A percentile compares a stretch with the other conserved stretches of the same genome.
These are phyloP conservation scores for Lates calcarifer DNA, from an alignment of 2,113 vertebrate genomes.

Conservation along the genomic window DNA sequence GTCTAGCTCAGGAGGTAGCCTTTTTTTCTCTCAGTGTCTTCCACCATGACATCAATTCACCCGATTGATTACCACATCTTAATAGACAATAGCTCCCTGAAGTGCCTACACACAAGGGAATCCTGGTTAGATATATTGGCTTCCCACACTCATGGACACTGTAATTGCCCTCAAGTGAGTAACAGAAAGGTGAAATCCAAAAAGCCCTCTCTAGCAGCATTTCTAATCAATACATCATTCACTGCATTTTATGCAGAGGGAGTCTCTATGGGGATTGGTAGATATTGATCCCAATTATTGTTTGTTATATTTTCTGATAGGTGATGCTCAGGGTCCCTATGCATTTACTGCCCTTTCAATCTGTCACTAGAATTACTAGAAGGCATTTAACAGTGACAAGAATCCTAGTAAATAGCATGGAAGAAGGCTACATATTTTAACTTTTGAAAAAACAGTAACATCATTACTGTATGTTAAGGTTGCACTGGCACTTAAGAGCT, in stretches of 20 bases:
- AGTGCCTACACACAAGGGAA: constrained; percentile 58
- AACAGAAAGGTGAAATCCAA: constrained; percentile 28
- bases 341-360: background rate
- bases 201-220: constrained; percentile 32
- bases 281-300: constrained; percentile 56
- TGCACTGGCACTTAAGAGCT: background rate
- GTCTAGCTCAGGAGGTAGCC: constrained; percentile 15
- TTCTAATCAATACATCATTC: constrained; percentile 60
- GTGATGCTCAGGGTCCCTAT: constrained; percentile 1
- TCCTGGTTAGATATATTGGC: constrained; percentile 65
- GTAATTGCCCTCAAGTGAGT: constrained; percentile 55
- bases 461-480: background rate
- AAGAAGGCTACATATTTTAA: background rate
- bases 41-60: constrained; percentile 53
- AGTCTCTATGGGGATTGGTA: constrained; percentile 15
- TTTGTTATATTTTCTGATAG: constrained; percentile 43
- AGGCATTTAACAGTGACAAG: background rate
- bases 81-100: constrained; percentile 67
- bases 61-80: constrained; percentile 52
- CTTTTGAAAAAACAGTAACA: background rate
- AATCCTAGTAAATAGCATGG: background rate
- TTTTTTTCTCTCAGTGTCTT: constrained; percentile 51
- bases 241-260: constrained; percentile 23
- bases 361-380: background rate
- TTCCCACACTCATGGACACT: constrained; percentile 49